A percentile compares a stretch with the other conserved stretches of the same genome.
Evolutionary conservation across 92 coral and sea anemone genomes (phyloP).

Genomic region (Galaxea fascicularis): DNA sequence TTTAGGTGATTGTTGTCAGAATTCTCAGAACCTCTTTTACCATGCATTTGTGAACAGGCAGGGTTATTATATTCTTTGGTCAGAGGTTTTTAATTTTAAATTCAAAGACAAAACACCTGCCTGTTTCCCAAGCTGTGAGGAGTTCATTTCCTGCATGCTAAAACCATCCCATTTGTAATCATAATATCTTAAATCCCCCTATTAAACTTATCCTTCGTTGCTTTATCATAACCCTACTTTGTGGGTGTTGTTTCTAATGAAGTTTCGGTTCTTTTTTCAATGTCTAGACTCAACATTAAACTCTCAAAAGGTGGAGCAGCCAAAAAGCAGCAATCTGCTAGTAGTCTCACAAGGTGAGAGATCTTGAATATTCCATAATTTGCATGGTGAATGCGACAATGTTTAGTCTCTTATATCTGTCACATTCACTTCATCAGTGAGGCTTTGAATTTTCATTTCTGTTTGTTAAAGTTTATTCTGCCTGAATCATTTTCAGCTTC

Average conservation of each 20-base stretch:
- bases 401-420: constrained; percentile 7
- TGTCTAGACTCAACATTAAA: constrained; percentile 44
- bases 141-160: constrained; percentile 38
- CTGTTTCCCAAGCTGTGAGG: constrained; percentile 37
- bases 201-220: neutral
- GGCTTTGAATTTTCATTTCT: neutral
- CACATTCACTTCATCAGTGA: neutral
- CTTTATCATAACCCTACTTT: too few species aligned
- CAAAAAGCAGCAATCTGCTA: constrained; percentile 23
- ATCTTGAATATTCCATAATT: neutral
- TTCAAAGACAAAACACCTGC: constrained; percentile 39
- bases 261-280: neutral
- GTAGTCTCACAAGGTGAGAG: constrained; percentile 13
- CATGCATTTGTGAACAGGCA: neutral
- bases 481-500: neutral
- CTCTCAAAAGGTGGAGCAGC: constrained; percentile 28
- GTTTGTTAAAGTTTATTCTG: neutral
- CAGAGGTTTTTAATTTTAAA: constrained; percentile 33
- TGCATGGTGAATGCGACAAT: constrained; percentile 2
- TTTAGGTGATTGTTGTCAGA: neutral
- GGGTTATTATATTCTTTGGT: constrained; percentile 27
- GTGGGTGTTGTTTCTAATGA: constrained; percentile 4
- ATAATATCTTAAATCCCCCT: neutral
- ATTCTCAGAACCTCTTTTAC: neutral
- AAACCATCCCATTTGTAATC: constrained; percentile 27